Percentiles rank a stretch among this genome's conserved stretches.
phyloP scores from a whole-genome alignment of 2,888 invertebrate species.

The Andrena minutula region DNA sequence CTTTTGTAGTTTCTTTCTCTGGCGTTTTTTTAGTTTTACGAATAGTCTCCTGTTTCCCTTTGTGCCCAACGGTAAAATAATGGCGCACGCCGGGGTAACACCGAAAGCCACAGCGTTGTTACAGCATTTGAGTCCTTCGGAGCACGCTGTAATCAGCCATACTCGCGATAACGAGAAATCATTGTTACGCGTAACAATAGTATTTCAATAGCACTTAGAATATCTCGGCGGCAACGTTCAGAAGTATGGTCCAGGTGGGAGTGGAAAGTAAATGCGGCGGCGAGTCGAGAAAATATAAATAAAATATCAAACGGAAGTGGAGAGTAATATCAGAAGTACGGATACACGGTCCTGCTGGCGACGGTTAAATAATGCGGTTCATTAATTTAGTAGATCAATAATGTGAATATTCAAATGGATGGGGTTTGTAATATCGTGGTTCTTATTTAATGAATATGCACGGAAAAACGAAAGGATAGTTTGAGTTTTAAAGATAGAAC shows the following conservation, averaged over 20 bases:
- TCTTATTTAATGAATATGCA: not conserved
- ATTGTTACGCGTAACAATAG: not conserved
- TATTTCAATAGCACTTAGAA: not conserved
- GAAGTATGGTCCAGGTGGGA: not conserved
- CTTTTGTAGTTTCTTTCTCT: constrained; percentile 61
- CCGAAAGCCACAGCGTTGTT: not conserved
- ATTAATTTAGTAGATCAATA: not conserved
- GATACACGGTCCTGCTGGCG: not conserved
- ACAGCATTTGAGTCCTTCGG: not conserved
- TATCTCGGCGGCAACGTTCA: not conserved
- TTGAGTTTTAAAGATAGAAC: not conserved
- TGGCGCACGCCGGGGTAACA: constrained; percentile 24
- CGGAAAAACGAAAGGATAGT: not conserved
- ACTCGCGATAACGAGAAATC: not conserved
- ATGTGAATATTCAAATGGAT: not conserved
- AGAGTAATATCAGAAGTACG: not conserved
- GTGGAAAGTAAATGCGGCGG: not conserved
- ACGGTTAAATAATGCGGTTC: not conserved
- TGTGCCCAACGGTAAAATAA: constrained; percentile 47
- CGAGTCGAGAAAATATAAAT: not conserved
- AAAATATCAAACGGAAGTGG: not conserved
- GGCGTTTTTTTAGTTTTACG: constrained; percentile 64
- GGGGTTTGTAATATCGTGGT: not conserved
- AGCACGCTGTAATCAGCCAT: not conserved
- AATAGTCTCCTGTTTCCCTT: constrained; percentile 38